These are phyloP conservation scores for Aphelocoma californica DNA, from an alignment of 2,797 vertebrate genomes.

Conservation along the genomic window DNA sequence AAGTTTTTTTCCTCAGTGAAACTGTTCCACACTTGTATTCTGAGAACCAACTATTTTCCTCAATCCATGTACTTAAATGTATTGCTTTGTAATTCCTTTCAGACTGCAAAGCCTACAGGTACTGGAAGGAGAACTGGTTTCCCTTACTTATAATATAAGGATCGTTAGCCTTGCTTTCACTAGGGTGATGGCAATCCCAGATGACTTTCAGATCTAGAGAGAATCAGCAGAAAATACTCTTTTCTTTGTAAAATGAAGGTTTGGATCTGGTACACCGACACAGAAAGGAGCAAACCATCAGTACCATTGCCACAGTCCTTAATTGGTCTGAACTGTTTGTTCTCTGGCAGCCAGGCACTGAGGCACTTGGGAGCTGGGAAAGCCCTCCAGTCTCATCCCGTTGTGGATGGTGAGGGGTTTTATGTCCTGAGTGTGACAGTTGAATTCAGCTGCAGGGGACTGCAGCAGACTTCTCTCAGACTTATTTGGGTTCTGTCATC, in stretches of 20 bases:
- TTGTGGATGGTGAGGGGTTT: fast-evolving
- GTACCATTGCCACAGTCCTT: not conserved
- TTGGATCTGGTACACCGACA: not conserved
- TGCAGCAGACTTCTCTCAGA: not conserved
- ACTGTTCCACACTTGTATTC: not conserved
- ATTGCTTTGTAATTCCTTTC: not conserved
- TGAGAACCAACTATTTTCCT: not conserved
- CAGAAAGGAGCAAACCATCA: not conserved
- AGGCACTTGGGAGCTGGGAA: not conserved
- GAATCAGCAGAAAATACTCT: not conserved
- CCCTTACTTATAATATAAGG: not conserved
- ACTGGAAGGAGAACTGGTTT: not conserved
- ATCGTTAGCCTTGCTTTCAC: not conserved
- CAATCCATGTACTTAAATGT: not conserved
- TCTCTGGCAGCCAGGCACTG: not conserved
- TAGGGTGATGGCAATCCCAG: not conserved
- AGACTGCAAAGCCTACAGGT: not conserved
- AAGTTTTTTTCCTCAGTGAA: not conserved
- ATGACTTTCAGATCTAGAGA: not conserved
- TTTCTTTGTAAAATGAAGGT: not conserved
- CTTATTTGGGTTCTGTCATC: not conserved
- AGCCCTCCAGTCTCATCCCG: fast-evolving
- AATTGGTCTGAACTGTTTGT: not conserved
- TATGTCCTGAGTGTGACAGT: not conserved
- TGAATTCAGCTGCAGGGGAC: not conserved